Evolutionary conservation across 2,113 vertebrate genomes (phyloP), one percentile per base, ranked within the genome.

Genomic region (Datnioides undecimradiatus): DNA sequence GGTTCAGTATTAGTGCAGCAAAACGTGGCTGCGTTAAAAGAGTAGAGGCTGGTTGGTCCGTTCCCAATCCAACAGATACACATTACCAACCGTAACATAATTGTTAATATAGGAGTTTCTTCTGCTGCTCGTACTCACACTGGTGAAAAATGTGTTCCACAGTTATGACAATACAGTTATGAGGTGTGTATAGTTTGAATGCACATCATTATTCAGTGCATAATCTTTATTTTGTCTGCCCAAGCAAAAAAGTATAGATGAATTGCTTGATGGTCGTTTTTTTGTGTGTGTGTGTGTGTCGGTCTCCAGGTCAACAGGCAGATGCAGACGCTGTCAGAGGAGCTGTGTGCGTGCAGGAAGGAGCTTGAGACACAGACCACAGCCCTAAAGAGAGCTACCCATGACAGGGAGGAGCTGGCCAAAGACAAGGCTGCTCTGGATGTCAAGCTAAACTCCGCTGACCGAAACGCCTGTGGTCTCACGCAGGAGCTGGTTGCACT

Each of bases 401-500:
- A 65, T 27, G 93, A 95, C 43, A 92, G 94, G 76, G 94, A 95
- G 40, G 91, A 95, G 23, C 71, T 95, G 84, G 90, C 93, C 80
- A 90, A 91, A 70, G 94, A 95, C 74, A 93, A 69, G 86, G 93
- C 93, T 49, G 83, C 85, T 70, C 92, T 97, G 84, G 91, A 87
- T 29, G 93, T 95, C 87, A 92, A 90, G 83, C 93, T 95, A 63
- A 92, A 91, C 45, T 88, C 92, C 8, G 88, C 94, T 78, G 94
- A 96, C 72, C 92, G 93, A 81, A 95, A 94, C 79, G 73, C 87
- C 76, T 93, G 76, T 51, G 92, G 90, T 72, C 78, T 93, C 25
- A 84, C 90, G 25, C 93, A 95, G 78, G 95, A 96, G 79, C 87
- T 94, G 40, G 83, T 94, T 29, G 80, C 80, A 10, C 91, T 97